Percentiles rank a stretch among this genome's conserved stretches.
Conservation (phyloP, 2,888 invertebrate genomes). For the Bombyx huttoni region DNA sequence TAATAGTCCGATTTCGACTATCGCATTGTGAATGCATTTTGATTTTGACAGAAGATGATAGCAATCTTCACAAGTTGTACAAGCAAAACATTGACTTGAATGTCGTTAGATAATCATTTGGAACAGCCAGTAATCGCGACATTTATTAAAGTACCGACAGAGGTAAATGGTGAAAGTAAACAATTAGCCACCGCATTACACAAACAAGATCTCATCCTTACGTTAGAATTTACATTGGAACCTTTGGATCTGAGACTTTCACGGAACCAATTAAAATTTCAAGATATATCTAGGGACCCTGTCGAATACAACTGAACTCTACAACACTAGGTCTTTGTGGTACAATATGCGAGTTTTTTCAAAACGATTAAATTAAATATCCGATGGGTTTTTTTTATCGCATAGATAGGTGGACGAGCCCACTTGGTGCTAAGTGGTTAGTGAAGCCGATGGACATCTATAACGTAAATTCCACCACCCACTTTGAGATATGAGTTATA, state of each 20-base stretch:
- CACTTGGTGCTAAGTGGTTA: too few species aligned
- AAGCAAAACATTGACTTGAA: neutral
- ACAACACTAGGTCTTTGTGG: constrained; percentile 14
- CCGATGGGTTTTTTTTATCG: too few species aligned
- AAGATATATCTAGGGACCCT: constrained; percentile 40
- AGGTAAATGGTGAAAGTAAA: neutral
- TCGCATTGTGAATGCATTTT: too few species aligned
- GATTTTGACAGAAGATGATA: too few species aligned
- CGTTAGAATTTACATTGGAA: neutral
- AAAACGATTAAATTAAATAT: too few species aligned
- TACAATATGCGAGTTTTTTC: too few species aligned
- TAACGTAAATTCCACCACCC: too few species aligned
- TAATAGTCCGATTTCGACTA: too few species aligned
- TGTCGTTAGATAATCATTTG: neutral
- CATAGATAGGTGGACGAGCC: too few species aligned
- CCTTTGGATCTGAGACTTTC: constrained; percentile 20
- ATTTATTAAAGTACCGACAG: neutral
- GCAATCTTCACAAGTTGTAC: too few species aligned
- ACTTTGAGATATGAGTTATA: too few species aligned
- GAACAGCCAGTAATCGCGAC: neutral
- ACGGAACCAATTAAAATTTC: constrained; percentile 37
- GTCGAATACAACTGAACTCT: constrained; percentile 29
- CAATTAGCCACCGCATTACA: neutral
- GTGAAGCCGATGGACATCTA: too few species aligned
- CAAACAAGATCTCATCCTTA: neutral